A percentile compares a stretch with the other conserved stretches of the same genome.
Conservation (phyloP, 2,113 vertebrate species). For the Salvator merianae region DNA sequence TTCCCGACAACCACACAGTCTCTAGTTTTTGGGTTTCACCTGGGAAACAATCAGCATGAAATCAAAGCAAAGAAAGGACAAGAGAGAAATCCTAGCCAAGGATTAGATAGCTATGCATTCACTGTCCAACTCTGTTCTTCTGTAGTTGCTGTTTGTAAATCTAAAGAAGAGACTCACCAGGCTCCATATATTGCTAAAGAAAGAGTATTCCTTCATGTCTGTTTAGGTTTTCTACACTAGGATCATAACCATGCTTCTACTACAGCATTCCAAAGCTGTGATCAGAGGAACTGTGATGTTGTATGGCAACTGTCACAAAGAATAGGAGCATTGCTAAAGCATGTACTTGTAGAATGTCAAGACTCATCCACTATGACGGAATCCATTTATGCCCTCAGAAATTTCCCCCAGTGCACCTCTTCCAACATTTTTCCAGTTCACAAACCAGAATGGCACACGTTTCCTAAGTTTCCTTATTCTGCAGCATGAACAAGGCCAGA, state of each 20-base stretch:
- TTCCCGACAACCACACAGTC: constrained; percentile 96
- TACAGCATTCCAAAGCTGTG: background rate
- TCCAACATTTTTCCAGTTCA: background rate
- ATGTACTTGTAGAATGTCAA: background rate
- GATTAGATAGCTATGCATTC: background rate
- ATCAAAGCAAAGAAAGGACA: rapidly evolving
- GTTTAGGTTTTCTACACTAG: background rate
- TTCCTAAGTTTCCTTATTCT: background rate
- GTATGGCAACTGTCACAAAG: background rate
- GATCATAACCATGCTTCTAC: background rate
- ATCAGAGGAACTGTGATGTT: background rate
- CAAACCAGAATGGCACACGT: background rate
- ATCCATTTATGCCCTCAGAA: background rate
- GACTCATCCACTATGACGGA: background rate
- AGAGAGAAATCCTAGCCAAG: background rate
- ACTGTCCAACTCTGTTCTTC: background rate
- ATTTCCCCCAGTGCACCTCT: too few relatives aligned
- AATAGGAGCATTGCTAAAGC: background rate
- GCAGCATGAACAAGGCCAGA: background rate
- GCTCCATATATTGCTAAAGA: background rate
- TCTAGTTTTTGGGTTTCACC: constrained; percentile 96
- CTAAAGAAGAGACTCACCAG: too few relatives aligned
- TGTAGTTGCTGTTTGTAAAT: background rate
- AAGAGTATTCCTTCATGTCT: background rate
- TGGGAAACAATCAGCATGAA: constrained; percentile 37